Conservation (phyloP, 2,888 invertebrate genomes). For the Gerris lacustris region DNA sequence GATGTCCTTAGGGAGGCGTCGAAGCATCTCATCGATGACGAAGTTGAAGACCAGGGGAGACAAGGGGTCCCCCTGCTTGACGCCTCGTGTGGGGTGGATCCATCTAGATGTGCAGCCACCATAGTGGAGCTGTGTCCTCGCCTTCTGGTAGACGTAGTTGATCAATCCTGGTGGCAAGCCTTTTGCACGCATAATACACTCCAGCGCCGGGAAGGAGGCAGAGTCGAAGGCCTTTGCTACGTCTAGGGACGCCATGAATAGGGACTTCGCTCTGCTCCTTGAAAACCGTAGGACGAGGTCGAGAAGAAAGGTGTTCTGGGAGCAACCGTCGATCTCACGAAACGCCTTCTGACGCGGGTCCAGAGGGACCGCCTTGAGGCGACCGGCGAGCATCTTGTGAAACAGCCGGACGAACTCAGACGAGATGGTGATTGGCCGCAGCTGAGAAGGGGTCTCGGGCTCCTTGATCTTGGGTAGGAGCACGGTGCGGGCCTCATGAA, state of each 20-base stretch:
- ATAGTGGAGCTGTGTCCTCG: slow-evolving; percentile 29
- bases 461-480: slow-evolving; percentile 1
- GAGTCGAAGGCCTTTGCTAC: slow-evolving; percentile 39
- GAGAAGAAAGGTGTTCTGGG: slow-evolving; percentile 33
- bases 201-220: slow-evolving; percentile 32
- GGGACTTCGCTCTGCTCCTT: not conserved
- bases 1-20: slow-evolving; percentile 9
- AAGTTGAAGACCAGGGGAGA: slow-evolving; percentile 36
- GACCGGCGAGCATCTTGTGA: slow-evolving; percentile 23
- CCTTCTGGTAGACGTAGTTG: slow-evolving; percentile 34
- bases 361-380: slow-evolving; percentile 19
- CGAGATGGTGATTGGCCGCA: slow-evolving; percentile 17
- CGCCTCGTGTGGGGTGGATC: slow-evolving; percentile 32
- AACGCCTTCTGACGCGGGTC: slow-evolving; percentile 30
- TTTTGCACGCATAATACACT: slow-evolving; percentile 31
- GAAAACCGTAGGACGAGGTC: slow-evolving; percentile 29
- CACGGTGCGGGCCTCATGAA: not conserved
- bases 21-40: slow-evolving; percentile 23
- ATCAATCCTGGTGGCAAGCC: slow-evolving; percentile 34
- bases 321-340: slow-evolving; percentile 34
- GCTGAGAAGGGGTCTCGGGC: not conserved
- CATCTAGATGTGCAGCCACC: not conserved
- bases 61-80: slow-evolving; percentile 38
- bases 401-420: slow-evolving; percentile 21
- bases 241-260: slow-evolving; percentile 29